Evolutionary conservation across 2,888 invertebrate species (phyloP), one percentile per base, ranked within the genome.

Genomic region (Zaprionus bogoriensis): DNA sequence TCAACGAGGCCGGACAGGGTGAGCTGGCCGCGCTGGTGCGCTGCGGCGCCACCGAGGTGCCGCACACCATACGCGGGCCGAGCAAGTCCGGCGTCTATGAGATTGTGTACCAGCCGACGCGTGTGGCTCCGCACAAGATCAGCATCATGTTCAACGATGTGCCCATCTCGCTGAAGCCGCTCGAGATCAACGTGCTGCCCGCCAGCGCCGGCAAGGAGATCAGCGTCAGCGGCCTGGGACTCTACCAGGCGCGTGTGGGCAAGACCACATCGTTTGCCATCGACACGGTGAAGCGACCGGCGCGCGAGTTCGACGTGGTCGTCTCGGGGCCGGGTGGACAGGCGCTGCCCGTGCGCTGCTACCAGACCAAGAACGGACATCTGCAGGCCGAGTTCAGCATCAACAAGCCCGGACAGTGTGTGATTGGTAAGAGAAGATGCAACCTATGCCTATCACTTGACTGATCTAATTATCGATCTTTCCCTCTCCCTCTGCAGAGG

Each of bases 311-410:
- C 88, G 98, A 98, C 90, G 97, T 98, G 0, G 96, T 98, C 0
- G 95, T 96, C 1, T 96, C 96, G 0, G 96, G 96, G 0, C 96
- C 95, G 0, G 94, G 95, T 5, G 94, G 95, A 0, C 93, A 94
- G 68, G 96, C 96, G 0, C 92, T 98, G 38, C 97, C 97, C 0
- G 97, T 99, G 2, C 90, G 98, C 59, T 98, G 99, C 89, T 98
- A 98, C 90, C 98, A 98, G 89, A 99, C 99, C 65, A 97, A 98
- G 87, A 98, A 98, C 65, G 99, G 99, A 1, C 95, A 98, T 87
- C 92, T 98, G 55, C 95, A 98, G 89, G 99, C 99, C 0, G 99
- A 99, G 91, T 99, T 96, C 91, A 95, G 95, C 12, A 95, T 96
- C 25, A 94, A 95, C 60, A 95, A 95, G 86, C 93, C 95, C 20